These are phyloP conservation scores for Phrynocephalus forsythii DNA, from an alignment of 2,797 vertebrate species.

Conservation along the genomic window DNA sequence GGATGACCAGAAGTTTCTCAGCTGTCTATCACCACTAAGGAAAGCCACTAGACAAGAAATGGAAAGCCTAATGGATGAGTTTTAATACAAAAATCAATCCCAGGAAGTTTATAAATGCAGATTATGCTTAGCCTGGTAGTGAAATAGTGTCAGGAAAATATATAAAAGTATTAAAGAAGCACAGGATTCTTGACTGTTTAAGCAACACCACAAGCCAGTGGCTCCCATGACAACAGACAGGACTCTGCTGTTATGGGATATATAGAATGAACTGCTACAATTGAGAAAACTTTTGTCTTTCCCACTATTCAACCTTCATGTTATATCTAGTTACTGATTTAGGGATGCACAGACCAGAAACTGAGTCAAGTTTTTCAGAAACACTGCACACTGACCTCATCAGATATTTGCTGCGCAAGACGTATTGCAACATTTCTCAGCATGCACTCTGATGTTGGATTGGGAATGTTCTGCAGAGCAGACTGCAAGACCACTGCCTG, in stretches of 20 bases:
- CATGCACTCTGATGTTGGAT: conserved; percentile 98
- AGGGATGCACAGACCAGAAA: not conserved
- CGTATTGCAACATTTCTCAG: conserved; percentile 98
- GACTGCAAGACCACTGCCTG: conserved; percentile 98
- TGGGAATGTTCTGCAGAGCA: conserved; percentile 98
- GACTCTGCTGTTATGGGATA: not conserved
- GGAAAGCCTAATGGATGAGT: not conserved
- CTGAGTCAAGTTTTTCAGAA: conserved; percentile 4
- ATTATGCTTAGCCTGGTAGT: not conserved
- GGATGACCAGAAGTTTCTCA: not conserved
- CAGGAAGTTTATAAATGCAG: not conserved
- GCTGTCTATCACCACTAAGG: not conserved
- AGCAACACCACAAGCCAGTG: not conserved
- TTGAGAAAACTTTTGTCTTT: not conserved
- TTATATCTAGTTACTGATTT: too few relatives aligned
- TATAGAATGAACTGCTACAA: not conserved
- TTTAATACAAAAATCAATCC: not conserved
- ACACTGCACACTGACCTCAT: conserved; percentile 86
- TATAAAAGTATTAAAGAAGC: not conserved
- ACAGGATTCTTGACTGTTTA: not conserved
- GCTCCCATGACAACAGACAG: not conserved
- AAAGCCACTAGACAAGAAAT: not conserved
- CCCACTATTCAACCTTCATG: not conserved
- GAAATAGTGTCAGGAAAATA: not conserved
- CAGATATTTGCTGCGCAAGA: conserved; percentile 98